A percentile compares a stretch with the other conserved stretches of the same genome.
phyloP scores from a whole-genome alignment of 2,113 vertebrate species.

The Pycnonotus jocosus region DNA sequence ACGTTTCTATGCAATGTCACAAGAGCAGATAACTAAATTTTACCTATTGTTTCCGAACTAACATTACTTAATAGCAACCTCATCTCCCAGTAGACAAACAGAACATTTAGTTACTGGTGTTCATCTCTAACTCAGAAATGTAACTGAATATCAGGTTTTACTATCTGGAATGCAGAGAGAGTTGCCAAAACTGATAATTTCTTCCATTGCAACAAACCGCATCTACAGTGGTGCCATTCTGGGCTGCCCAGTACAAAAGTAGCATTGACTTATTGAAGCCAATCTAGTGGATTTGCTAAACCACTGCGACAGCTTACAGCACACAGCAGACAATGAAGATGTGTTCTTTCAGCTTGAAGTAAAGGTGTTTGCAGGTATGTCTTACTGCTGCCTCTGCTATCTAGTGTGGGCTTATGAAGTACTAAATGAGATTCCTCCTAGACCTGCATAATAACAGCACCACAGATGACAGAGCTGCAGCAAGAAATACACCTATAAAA shows the following conservation, averaged over 20 bases:
- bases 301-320: neutral
- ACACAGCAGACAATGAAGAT: neutral
- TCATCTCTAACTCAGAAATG: neutral
- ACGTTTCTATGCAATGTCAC: neutral
- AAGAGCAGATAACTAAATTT: neutral
- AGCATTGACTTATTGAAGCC: neutral
- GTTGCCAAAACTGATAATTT: fast-evolving
- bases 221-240: neutral
- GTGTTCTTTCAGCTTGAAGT: neutral
- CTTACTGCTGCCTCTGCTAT: neutral
- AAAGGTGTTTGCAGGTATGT: neutral
- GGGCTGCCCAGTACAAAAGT: neutral
- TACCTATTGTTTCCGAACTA: neutral
- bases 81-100: neutral
- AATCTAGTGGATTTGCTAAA: neutral
- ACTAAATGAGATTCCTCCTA: neutral
- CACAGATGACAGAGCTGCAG: neutral
- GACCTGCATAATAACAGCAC: neutral
- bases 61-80: neutral
- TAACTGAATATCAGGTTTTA: neutral
- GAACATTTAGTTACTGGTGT: neutral
- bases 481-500: neutral
- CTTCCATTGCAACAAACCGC: neutral
- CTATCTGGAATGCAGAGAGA: neutral
- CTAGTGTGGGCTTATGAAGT: no score